Evolutionary conservation across 2,113 vertebrate species (phyloP).

Genomic region (Ochotona curzoniae): DNA sequence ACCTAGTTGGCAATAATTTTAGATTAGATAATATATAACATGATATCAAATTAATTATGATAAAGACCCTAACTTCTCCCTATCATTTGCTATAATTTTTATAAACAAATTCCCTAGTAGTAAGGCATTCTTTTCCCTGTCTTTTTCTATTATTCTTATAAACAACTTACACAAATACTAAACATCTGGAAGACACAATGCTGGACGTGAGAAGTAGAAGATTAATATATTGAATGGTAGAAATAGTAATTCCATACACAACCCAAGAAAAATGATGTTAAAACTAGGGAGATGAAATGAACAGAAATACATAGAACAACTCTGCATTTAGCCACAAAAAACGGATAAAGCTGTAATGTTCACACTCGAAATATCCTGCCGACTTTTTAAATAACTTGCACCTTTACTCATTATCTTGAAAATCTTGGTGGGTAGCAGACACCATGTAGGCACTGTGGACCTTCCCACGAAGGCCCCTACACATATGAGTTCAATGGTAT

Average conservation of each 20-base stretch:
- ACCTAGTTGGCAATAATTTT: conserved; percentile 18
- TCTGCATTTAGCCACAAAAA: conserved; percentile 53
- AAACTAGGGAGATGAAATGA: conserved; percentile 31
- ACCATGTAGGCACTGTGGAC: background rate
- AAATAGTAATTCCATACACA: background rate
- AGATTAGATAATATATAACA: background rate
- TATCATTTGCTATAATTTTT: background rate
- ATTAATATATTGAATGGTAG: background rate
- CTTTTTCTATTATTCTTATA: background rate
- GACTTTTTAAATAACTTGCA: conserved; percentile 4
- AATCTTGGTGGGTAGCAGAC: background rate
- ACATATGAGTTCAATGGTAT: background rate
- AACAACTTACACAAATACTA: conserved; percentile 12
- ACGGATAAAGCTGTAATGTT: background rate
- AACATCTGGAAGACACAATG: background rate
- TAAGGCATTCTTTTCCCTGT: too few relatives aligned
- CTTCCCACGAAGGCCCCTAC: background rate
- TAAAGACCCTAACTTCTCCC: background rate
- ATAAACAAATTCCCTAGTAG: background rate
- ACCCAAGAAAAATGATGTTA: background rate
- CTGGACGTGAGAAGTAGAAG: background rate
- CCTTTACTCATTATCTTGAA: background rate
- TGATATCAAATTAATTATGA: background rate
- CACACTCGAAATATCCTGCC: background rate
- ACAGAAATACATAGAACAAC: conserved; percentile 20